Evolutionary conservation across 2,888 invertebrate species (phyloP).

Genomic region (Brachynemurus nebulosus): DNA sequence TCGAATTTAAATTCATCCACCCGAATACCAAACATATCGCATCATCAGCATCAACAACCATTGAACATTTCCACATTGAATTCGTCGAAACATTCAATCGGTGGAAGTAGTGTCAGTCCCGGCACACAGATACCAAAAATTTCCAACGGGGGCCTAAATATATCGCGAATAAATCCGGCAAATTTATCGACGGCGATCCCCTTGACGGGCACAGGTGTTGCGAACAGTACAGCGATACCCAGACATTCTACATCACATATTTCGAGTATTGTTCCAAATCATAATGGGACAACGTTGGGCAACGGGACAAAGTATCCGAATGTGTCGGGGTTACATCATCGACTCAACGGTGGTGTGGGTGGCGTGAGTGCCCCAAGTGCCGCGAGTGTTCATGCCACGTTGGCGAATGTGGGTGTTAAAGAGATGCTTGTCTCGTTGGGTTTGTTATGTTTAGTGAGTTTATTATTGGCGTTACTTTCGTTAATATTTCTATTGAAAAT

Average conservation of each 20-base stretch:
- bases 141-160: constrained; percentile 42
- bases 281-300: constrained; percentile 21
- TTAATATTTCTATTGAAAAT: constrained; percentile 75
- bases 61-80: constrained; percentile 53
- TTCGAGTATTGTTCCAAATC: constrained; percentile 28
- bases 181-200: too few species aligned
- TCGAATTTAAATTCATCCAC: not conserved
- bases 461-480: constrained; percentile 69
- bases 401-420: constrained; percentile 47
- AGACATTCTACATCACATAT: constrained; percentile 22
- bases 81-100: constrained; percentile 48
- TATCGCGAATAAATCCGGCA: too few species aligned
- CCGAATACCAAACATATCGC: not conserved
- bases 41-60: constrained; percentile 34
- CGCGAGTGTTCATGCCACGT: too few species aligned
- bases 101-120: constrained; percentile 42
- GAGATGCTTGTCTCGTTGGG: constrained; percentile 79
- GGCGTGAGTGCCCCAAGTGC: too few species aligned
- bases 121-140: constrained; percentile 32
- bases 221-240: too few species aligned
- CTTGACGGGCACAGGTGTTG: too few species aligned
- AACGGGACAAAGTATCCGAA: constrained; percentile 35
- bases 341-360: too few species aligned
- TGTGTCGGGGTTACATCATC: too few species aligned
- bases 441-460: constrained; percentile 69